Evolutionary conservation across 2,113 vertebrate species (phyloP).

Genomic region (Nyctibius bracteatus): DNA sequence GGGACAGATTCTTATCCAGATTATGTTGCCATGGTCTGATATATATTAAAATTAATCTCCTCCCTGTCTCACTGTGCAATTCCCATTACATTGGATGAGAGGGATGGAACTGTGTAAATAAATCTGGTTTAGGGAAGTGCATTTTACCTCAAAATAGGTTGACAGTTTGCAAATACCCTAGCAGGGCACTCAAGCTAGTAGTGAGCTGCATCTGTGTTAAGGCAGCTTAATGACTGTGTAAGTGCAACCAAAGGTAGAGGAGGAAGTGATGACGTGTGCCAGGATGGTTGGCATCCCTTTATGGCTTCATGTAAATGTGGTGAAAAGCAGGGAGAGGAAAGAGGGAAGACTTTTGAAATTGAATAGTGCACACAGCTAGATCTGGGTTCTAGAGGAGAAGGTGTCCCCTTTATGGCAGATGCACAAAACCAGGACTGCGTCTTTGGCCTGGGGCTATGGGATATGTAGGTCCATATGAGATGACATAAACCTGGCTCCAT

Average conservation of each 20-base stretch:
- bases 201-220: not conserved
- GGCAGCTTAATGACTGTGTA: not conserved
- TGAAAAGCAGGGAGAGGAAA: not conserved
- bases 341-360: not conserved
- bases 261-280: not conserved
- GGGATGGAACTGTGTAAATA: not conserved
- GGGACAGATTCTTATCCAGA: not conserved
- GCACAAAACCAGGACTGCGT: not conserved
- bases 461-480: rapidly evolving
- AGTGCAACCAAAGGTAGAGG: not conserved
- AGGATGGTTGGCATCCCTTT: not conserved
- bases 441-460: not conserved
- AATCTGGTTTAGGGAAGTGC: not conserved
- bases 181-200: not conserved
- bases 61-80: not conserved
- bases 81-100: not conserved
- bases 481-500: not conserved
- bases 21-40: not conserved
- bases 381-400: not conserved
- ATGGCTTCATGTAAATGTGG: not conserved
- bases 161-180: not conserved
- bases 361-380: not conserved
- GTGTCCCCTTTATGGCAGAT: not conserved
- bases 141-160: not conserved
- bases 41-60: not conserved